phyloP scores from a whole-genome alignment of 1,140 invertebrate genomes.

The Aphelinus atriplicis region DNA sequence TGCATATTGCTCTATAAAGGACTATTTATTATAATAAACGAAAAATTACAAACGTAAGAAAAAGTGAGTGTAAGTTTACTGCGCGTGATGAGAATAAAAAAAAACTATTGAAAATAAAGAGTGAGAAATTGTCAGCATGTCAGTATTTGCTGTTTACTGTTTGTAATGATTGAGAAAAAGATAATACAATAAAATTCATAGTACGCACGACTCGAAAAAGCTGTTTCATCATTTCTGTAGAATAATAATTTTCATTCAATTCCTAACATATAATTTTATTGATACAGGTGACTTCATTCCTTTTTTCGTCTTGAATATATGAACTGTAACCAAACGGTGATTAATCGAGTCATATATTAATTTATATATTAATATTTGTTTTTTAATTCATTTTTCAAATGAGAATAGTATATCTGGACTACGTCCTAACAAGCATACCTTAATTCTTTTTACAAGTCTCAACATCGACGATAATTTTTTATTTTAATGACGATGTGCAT shows the following conservation, averaged over 20 bases:
- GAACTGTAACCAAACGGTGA: neutral
- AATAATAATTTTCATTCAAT: slow-evolving; percentile 21
- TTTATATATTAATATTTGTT: neutral
- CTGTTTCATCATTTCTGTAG: slow-evolving; percentile 26
- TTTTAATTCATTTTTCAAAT: neutral
- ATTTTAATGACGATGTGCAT: no score
- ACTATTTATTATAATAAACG: slow-evolving; percentile 19
- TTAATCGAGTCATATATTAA: neutral
- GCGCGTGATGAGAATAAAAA: neutral
- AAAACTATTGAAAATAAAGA: neutral
- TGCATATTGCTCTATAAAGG: slow-evolving; percentile 49
- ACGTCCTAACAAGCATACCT: no score
- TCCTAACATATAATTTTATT: neutral
- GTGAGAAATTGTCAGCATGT: slow-evolving; percentile 44
- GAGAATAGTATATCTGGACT: no score
- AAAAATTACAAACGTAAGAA: neutral
- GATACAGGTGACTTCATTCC: no score
- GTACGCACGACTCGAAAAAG: slow-evolving; percentile 47
- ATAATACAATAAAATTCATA: slow-evolving; percentile 62
- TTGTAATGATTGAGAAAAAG: slow-evolving; percentile 59
- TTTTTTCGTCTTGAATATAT: neutral
- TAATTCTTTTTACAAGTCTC: no score
- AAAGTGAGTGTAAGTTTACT: no score
- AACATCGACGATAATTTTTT: no score
- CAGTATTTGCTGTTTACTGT: slow-evolving; percentile 63